Conservation (phyloP, 2,797 vertebrate genomes). For the Echiichthys vipera region DNA sequence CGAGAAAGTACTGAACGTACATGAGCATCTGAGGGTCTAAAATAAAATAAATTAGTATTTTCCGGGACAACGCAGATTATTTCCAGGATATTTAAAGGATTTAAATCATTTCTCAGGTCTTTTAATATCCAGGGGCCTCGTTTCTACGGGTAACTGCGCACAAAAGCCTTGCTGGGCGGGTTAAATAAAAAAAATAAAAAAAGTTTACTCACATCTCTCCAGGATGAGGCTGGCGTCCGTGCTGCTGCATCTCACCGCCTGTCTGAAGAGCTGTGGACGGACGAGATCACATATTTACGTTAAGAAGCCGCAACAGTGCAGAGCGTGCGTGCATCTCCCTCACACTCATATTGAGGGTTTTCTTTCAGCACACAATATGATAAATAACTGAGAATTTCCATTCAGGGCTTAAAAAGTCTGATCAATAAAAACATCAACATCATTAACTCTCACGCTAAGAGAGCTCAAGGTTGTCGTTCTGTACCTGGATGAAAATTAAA, state of each 20-base stretch:
- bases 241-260: slow-evolving; percentile 85
- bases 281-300: not conserved
- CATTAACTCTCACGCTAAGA: not conserved
- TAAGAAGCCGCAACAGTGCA: too few relatives aligned
- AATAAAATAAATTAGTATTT: too few relatives aligned
- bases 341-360: not conserved
- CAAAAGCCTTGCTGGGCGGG: too few relatives aligned
- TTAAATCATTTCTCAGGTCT: too few relatives aligned
- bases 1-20: too few relatives aligned
- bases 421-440: not conserved
- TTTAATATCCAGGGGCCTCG: too few relatives aligned
- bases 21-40: too few relatives aligned
- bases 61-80: too few relatives aligned
- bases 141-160: too few relatives aligned
- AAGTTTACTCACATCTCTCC: slow-evolving; percentile 91
- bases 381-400: not conserved
- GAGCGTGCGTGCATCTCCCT: not conserved
- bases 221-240: slow-evolving; percentile 86
- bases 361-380: not conserved
- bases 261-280: slow-evolving; percentile 85
- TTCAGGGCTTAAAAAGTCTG: not conserved
- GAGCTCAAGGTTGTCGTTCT: not conserved
- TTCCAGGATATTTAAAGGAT: too few relatives aligned
- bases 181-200: too few relatives aligned
- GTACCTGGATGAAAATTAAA: not conserved